phyloP scores from a whole-genome alignment of 2,797 vertebrate genomes.

The Mallotus villosus region DNA sequence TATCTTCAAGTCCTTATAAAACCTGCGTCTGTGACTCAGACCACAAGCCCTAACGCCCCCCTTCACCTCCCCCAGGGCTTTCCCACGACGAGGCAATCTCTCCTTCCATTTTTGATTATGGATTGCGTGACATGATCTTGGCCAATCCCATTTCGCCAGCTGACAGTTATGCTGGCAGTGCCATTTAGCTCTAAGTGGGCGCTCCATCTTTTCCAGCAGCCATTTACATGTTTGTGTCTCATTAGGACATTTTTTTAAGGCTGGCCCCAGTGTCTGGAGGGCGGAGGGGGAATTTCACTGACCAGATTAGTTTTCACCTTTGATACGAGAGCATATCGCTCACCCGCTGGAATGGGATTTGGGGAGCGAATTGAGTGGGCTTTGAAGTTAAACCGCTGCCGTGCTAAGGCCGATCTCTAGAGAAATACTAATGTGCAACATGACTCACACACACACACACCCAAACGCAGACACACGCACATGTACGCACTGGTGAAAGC shows the following conservation, averaged over 20 bases:
- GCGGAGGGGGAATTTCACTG: conserved; percentile 31
- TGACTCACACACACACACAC: conserved; percentile 24
- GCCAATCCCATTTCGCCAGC: conserved; percentile 57
- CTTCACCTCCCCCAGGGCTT: not conserved
- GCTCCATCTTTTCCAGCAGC: conserved; percentile 46
- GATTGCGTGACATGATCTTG: conserved; percentile 55
- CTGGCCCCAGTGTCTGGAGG: conserved; percentile 28
- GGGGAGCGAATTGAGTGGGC: conserved; percentile 29
- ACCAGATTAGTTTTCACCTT: conserved; percentile 67
- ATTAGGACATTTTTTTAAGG: conserved; percentile 50
- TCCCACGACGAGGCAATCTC: conserved; percentile 40
- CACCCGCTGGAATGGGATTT: conserved; percentile 46
- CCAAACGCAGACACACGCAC: not conserved
- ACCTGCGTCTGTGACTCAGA: not conserved
- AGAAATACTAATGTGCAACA: conserved; percentile 28
- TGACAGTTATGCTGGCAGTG: conserved; percentile 61
- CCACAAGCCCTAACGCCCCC: not conserved
- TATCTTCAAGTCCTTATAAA: not conserved
- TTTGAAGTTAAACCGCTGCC: conserved; percentile 45
- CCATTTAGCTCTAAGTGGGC: conserved; percentile 63
- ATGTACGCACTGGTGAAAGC: not conserved
- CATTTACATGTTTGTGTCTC: conserved; percentile 67
- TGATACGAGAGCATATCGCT: conserved; percentile 59
- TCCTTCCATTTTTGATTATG: conserved; percentile 65
- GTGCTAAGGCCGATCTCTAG: conserved; percentile 30